Evolutionary conservation across 2,113 vertebrate genomes (phyloP).

Genomic region (Chunga burmeisteri): DNA sequence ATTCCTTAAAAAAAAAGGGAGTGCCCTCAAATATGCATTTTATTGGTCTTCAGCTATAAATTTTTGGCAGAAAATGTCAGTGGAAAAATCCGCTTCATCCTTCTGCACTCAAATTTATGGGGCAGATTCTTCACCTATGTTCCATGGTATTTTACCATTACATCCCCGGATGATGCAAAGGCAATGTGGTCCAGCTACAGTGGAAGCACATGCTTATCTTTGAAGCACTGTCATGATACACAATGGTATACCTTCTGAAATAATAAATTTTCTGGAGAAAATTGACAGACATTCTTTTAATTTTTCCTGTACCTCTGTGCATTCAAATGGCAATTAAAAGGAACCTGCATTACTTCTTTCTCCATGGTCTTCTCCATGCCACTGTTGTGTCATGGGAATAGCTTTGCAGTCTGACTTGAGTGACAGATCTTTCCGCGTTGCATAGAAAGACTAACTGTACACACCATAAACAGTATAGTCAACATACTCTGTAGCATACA

Average conservation of each 20-base stretch:
- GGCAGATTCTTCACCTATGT: background rate
- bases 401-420: background rate
- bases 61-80: background rate
- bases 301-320: background rate
- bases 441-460: background rate
- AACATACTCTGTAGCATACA: no score
- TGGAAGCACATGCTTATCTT: background rate
- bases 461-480: accelerated
- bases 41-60: background rate
- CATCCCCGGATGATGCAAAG: background rate
- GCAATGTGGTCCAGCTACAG: accelerated
- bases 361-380: accelerated
- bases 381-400: accelerated
- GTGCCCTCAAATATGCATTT: background rate
- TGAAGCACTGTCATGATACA: background rate
- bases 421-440: background rate
- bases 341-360: background rate
- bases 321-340: background rate
- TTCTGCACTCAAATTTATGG: background rate
- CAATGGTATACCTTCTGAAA: background rate
- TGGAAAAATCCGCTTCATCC: background rate
- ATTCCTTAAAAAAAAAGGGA: background rate
- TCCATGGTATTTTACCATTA: background rate
- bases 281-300: background rate
- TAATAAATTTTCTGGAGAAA: background rate